phyloP scores from a whole-genome alignment of 2,113 vertebrate species.

The Zootoca vivipara region DNA sequence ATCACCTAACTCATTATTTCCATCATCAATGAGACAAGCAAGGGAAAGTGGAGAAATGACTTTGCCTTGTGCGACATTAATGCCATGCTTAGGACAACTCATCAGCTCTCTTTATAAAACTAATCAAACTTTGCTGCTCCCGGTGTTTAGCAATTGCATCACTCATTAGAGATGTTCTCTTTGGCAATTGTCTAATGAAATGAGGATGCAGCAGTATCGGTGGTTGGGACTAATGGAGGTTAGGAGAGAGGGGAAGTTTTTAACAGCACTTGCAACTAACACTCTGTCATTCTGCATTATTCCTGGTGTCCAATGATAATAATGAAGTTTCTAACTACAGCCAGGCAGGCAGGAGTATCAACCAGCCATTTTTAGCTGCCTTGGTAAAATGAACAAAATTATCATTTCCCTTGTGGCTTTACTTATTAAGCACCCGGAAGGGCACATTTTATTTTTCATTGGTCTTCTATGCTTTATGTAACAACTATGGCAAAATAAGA shows the following conservation, averaged over 20 bases:
- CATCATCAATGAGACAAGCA: slow-evolving; percentile 7
- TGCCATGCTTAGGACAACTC: slow-evolving; percentile 20
- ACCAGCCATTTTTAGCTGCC: slow-evolving; percentile 2
- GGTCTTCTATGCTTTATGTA: background rate
- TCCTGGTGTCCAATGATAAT: slow-evolving; percentile 20
- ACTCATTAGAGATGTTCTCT: slow-evolving; percentile 30
- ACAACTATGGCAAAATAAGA: background rate
- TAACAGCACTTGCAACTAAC: slow-evolving; percentile 32
- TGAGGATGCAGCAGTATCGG: slow-evolving; percentile 3
- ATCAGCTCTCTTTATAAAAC: slow-evolving; percentile 42
- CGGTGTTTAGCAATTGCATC: slow-evolving; percentile 18
- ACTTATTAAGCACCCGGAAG: slow-evolving; percentile 34
- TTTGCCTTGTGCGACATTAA: background rate
- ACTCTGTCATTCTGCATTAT: slow-evolving; percentile 52
- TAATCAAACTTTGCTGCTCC: slow-evolving; percentile 24
- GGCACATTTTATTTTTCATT: slow-evolving; percentile 9
- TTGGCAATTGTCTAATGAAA: slow-evolving; percentile 43
- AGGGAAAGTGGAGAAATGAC: background rate
- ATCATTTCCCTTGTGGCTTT: background rate
- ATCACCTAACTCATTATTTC: slow-evolving; percentile 32
- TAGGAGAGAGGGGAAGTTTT: slow-evolving; percentile 41
- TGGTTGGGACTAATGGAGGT: slow-evolving; percentile 30
- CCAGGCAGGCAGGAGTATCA: slow-evolving; percentile 11
- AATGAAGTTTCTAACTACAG: slow-evolving; percentile 20
- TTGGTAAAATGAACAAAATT: slow-evolving; percentile 4